A percentile compares a stretch with the other conserved stretches of the same genome.
Evolutionary conservation across 2,888 invertebrate genomes (phyloP).

Genomic region (Rhamphomyia laevipes): DNA sequence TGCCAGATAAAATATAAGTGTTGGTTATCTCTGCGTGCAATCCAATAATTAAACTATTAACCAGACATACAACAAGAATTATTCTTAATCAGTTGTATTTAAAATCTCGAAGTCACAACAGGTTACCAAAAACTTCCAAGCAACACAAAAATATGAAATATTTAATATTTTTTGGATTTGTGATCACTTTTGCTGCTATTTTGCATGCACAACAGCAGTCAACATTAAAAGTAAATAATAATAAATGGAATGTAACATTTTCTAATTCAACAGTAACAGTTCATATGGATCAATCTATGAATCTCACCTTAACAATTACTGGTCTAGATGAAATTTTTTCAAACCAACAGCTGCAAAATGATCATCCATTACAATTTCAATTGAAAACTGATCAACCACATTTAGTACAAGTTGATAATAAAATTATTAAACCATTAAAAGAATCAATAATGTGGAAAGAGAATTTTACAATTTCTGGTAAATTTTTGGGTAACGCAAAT

Average conservation of each 20-base stretch:
- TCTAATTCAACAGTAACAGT: slow-evolving; percentile 14
- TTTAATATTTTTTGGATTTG: too few relatives aligned
- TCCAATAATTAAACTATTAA: too few relatives aligned
- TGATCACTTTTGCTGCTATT: too few relatives aligned
- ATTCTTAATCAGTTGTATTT: too few relatives aligned
- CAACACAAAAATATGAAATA: too few relatives aligned
- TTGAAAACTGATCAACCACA: slow-evolving; percentile 19
- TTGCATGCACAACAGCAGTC: too few relatives aligned
- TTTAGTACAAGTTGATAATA: slow-evolving; percentile 21
- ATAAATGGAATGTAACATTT: not conserved
- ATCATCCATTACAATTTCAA: slow-evolving; percentile 14
- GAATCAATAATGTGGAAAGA: slow-evolving; percentile 25
- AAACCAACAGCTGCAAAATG: slow-evolving; percentile 13
- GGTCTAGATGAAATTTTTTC: slow-evolving; percentile 17
- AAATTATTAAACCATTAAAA: slow-evolving; percentile 13
- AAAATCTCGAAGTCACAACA: too few relatives aligned
- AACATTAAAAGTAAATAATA: not conserved
- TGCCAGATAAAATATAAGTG: too few relatives aligned
- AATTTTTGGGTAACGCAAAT: slow-evolving; percentile 30
- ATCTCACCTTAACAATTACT: slow-evolving; percentile 18
- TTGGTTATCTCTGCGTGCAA: too few relatives aligned
- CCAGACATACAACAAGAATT: too few relatives aligned
- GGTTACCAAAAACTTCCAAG: too few relatives aligned
- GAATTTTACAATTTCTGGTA: slow-evolving; percentile 20
- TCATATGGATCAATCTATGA: slow-evolving; percentile 20